Conservation (phyloP, 1,140 invertebrate species). For the Cylas formicarius region DNA sequence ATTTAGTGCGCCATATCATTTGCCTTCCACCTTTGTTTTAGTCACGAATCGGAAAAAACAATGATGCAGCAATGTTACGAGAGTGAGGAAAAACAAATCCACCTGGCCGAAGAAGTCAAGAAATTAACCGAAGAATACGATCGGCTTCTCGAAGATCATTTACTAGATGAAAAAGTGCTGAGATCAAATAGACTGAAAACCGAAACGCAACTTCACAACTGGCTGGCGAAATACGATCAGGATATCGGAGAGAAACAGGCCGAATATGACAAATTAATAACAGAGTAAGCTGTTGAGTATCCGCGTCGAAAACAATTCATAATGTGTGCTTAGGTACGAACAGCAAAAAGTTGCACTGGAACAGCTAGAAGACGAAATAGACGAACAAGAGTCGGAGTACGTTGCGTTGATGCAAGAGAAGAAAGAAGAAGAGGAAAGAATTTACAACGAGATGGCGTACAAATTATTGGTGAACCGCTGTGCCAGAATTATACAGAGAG, state of each 20-base stretch:
- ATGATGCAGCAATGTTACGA: slow-evolving; percentile 30
- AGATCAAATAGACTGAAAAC: slow-evolving; percentile 30
- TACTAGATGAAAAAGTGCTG: slow-evolving; percentile 27
- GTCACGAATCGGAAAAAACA: slow-evolving; percentile 30
- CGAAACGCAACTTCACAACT: slow-evolving; percentile 33
- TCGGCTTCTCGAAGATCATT: slow-evolving; percentile 24
- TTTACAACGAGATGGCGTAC: slow-evolving; percentile 28
- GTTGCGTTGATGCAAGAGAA: slow-evolving; percentile 30
- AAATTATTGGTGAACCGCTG: slow-evolving; percentile 30
- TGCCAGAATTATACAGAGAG: slow-evolving; percentile 33
- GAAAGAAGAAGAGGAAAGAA: slow-evolving; percentile 28
- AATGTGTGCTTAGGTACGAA: slow-evolving; percentile 25
- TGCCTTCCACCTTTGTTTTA: too few species aligned
- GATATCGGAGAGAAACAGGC: slow-evolving; percentile 35
- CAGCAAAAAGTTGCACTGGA: slow-evolving; percentile 27
- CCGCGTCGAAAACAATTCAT: too few species aligned
- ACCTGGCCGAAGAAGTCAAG: slow-evolving; percentile 27
- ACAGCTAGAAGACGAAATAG: slow-evolving; percentile 27
- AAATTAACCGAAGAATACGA: slow-evolving; percentile 22
- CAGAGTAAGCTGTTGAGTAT: slow-evolving; percentile 28
- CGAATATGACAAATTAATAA: slow-evolving; percentile 30
- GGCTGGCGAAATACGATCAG: slow-evolving; percentile 34
- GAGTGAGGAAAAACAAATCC: slow-evolving; percentile 26
- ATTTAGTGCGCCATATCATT: too few species aligned
- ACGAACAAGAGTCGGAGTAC: slow-evolving; percentile 35